A percentile compares a stretch with the other conserved stretches of the same genome.
Conservation (phyloP, 2,888 invertebrate species). For the Dioctria rufipes region DNA sequence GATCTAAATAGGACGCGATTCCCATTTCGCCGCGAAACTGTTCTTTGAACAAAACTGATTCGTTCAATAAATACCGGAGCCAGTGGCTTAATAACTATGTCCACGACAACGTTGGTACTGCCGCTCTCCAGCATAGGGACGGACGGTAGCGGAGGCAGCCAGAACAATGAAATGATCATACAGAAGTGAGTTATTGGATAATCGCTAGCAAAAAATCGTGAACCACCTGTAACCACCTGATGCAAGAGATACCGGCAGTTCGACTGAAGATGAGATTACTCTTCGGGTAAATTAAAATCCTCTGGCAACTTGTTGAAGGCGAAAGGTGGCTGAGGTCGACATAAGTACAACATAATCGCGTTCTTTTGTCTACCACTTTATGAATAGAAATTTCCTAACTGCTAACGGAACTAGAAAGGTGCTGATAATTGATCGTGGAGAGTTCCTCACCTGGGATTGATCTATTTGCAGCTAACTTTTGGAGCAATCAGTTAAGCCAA, state of each 20-base stretch:
- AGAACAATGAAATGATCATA: constrained; percentile 58
- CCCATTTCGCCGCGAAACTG: constrained; percentile 10
- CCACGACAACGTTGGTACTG: not conserved
- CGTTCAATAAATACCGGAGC: constrained; percentile 39
- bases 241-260: constrained; percentile 26
- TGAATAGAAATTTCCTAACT: not conserved
- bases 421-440: constrained; percentile 40
- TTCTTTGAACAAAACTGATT: constrained; percentile 42
- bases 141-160: constrained; percentile 37
- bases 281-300: constrained; percentile 39
- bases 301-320: constrained; percentile 50
- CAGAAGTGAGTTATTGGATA: constrained; percentile 59
- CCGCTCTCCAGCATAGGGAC: not conserved
- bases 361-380: constrained; percentile 41
- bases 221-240: constrained; percentile 53
- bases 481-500: constrained; percentile 30
- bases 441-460: constrained; percentile 37
- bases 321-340: constrained; percentile 55
- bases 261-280: constrained; percentile 32
- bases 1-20: constrained; percentile 52
- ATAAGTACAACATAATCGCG: constrained; percentile 57
- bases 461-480: constrained; percentile 40
- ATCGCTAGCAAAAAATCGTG: constrained; percentile 54
- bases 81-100: constrained; percentile 50
- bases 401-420: constrained; percentile 35